phyloP scores from a whole-genome alignment of 2,113 vertebrate species.

The Lepus americanus region DNA sequence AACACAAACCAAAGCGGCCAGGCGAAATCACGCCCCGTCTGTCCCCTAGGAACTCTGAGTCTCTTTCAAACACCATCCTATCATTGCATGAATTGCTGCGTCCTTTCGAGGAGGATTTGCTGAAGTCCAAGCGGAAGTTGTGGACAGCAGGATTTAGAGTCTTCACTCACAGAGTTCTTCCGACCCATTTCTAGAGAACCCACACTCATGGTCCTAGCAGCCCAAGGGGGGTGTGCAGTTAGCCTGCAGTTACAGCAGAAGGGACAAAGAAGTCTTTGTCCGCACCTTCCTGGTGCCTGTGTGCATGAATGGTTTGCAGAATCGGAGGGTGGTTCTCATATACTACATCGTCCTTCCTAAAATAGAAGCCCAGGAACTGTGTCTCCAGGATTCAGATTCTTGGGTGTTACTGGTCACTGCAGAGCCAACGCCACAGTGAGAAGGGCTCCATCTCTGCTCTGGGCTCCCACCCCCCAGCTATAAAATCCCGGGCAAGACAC shows the following conservation, averaged over 20 bases:
- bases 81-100: neutral
- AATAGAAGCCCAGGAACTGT: neutral
- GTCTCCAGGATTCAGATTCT: neutral
- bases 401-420: neutral
- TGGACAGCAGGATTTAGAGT: neutral
- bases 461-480: neutral
- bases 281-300: neutral
- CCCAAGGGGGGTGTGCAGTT: neutral
- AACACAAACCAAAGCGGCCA: neutral
- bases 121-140: conserved; percentile 26
- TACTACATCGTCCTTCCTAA: neutral
- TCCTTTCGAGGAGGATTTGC: neutral
- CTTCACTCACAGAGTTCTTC: neutral
- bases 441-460: neutral
- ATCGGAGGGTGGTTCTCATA: neutral
- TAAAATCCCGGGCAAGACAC: neutral
- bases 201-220: neutral
- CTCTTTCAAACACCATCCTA: neutral
- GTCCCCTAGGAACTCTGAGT: neutral
- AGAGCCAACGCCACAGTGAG: neutral
- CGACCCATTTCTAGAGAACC: conserved; percentile 1
- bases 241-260: conserved; percentile 1
- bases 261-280: neutral
- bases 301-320: neutral
- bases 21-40: neutral